phyloP scores from a whole-genome alignment of 2,797 vertebrate species.

The Tokudaia muenninki region DNA sequence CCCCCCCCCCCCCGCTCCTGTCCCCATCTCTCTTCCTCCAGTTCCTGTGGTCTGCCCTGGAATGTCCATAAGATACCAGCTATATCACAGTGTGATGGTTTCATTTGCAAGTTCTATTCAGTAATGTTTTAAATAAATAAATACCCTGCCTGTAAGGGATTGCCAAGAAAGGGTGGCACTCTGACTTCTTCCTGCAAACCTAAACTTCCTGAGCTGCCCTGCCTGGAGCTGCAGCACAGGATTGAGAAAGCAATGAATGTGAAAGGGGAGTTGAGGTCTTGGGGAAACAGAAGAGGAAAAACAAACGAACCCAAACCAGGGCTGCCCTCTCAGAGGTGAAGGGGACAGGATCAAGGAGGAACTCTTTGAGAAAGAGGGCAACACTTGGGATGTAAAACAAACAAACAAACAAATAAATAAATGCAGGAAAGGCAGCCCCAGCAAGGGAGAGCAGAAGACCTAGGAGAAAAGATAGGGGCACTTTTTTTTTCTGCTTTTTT shows the following conservation, averaged over 20 bases:
- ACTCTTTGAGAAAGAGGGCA: background rate
- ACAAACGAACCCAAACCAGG: background rate
- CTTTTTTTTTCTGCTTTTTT: background rate
- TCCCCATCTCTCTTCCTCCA: too few relatives aligned
- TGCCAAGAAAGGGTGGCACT: background rate
- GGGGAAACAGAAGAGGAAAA: background rate
- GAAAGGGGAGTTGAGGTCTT: background rate
- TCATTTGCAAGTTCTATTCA: background rate
- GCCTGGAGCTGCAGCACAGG: background rate
- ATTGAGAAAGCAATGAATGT: background rate
- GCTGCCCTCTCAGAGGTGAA: background rate
- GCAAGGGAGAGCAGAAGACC: background rate
- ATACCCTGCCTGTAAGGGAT: background rate
- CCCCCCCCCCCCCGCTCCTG: too few relatives aligned
- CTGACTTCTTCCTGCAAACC: background rate
- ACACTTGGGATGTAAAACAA: background rate
- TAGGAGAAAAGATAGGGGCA: background rate
- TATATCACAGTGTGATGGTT: background rate
- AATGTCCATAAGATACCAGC: background rate
- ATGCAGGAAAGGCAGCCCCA: background rate
- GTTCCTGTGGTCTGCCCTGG: background rate
- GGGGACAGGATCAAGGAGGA: too few relatives aligned
- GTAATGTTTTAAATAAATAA: background rate
- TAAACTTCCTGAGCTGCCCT: background rate
- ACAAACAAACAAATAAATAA: too few relatives aligned